Evolutionary conservation across 2,888 invertebrate species (phyloP).

Genomic region (Drosophila affinis): DNA sequence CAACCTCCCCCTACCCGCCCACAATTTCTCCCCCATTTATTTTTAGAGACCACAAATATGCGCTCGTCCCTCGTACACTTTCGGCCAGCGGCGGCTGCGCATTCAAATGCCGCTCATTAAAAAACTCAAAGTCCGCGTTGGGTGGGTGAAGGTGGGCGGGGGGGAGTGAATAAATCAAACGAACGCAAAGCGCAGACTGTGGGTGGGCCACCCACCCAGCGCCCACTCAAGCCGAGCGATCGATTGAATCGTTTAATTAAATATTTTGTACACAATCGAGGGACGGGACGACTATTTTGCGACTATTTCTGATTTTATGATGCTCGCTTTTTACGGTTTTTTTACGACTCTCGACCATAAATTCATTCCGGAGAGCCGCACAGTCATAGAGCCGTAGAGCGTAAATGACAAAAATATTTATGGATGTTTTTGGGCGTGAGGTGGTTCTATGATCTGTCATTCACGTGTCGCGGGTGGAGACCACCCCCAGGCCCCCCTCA

Average conservation of each 20-base stretch:
- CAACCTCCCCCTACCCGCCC: background rate
- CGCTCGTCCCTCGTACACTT: conserved; percentile 10
- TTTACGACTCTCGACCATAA: conserved; percentile 76
- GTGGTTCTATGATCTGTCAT: conserved; percentile 67
- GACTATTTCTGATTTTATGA: conserved; percentile 61
- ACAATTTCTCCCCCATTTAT: conserved; percentile 46
- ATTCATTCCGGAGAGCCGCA: conserved; percentile 45
- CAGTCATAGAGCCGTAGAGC: conserved; percentile 13
- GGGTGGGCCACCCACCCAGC: conserved; percentile 71
- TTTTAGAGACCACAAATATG: conserved; percentile 49
- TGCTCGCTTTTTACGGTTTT: conserved; percentile 56
- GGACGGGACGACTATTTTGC: conserved; percentile 60
- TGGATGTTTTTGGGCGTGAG: conserved; percentile 76
- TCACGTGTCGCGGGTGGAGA: conserved; percentile 22
- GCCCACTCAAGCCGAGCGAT: conserved; percentile 39
- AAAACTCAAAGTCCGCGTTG: conserved; percentile 42
- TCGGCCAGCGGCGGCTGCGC: conserved; percentile 46
- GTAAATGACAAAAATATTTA: conserved; percentile 76
- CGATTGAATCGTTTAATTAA: conserved; percentile 68
- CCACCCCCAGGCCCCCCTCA: background rate
- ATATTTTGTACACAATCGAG: conserved; percentile 68
- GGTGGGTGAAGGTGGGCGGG: conserved; percentile 8
- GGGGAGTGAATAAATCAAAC: conserved; percentile 71
- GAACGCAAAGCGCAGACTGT: conserved; percentile 20
- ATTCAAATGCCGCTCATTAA: conserved; percentile 73